Evolutionary conservation across 2,888 invertebrate genomes (phyloP), one percentile per base, ranked within the genome.

Genomic region (Gibbula magus): DNA sequence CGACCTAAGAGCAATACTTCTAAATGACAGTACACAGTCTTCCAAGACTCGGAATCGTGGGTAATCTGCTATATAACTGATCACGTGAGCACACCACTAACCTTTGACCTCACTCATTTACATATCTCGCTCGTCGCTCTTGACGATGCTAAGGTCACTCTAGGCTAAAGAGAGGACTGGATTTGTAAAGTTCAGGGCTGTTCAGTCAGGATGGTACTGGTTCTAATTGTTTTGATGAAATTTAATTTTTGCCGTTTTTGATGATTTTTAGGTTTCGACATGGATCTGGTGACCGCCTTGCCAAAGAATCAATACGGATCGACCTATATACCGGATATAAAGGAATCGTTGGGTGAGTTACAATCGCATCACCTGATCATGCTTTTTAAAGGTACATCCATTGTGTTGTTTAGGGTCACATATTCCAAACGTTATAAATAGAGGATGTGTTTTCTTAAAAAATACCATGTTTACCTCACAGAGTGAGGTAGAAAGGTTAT

Each of bases 271-370:
- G 91, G 89, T 77, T 89, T 88, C 82, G 83, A 82, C 5, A 84
- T 83, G 35, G 87, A 85, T 67, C 79, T 86, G 22, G 89, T 86
- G 93, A 94, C 95, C 93, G 94, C 95, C 93, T 95, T 96, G 94
- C 96, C 96, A 91, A 96, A 95, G 92, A 96, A 96, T 94, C 95
- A 95, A 89, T 94, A 95, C 91, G 96, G 96, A 92, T 94, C 94
- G 87, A 95, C 95, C 89, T 95, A 95, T 93, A 94, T 95, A 93
- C 96, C 96, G 91, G 94, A 95, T 88, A 94, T 96, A 92, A 94
- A 95, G 91, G 94, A 95, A 93, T 94, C 95, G 86, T 95, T 95
- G 95, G 96, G 96, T 96, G 95, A 93, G 91, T 82, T n/a, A 3
- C 22, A 3, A 22, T 61, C 3, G 13, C 45, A 45, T 5, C 45